Conservation (phyloP, 2,797 vertebrate species). For the Microctenopoma lineatum region DNA sequence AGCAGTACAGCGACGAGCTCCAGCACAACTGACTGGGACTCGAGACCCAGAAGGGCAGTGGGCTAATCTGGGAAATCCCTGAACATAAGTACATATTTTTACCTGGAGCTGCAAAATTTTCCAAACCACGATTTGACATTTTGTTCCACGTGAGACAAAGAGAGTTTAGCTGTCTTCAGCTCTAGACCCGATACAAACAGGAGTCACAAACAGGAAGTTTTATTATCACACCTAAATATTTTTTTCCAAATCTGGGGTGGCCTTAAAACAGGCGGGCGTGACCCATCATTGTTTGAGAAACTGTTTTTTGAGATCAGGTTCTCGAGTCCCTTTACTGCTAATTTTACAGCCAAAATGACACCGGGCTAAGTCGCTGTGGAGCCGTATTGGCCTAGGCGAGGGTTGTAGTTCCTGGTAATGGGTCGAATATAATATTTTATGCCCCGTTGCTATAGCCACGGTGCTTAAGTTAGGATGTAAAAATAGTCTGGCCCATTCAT, state of each 20-base stretch:
- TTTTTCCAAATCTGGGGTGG: neutral
- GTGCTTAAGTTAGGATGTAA: slow-evolving; percentile 81
- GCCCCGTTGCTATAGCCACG: slow-evolving; percentile 80
- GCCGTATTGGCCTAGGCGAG: slow-evolving; percentile 76
- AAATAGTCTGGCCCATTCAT: slow-evolving; percentile 82
- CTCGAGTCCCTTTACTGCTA: slow-evolving; percentile 70
- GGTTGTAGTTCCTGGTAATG: slow-evolving; percentile 78
- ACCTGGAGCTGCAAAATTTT: slow-evolving; percentile 21
- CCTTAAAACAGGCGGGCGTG: slow-evolving; percentile 21
- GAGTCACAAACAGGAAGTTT: neutral
- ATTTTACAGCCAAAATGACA: slow-evolving; percentile 74
- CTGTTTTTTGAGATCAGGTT: slow-evolving; percentile 53
- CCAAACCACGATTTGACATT: slow-evolving; percentile 8
- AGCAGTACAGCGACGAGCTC: slow-evolving; percentile 51
- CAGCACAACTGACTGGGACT: slow-evolving; percentile 57
- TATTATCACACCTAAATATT: neutral
- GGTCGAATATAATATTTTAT: slow-evolving; percentile 81
- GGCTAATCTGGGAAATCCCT: slow-evolving; percentile 65
- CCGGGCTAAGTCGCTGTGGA: slow-evolving; percentile 70
- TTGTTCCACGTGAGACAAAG: no score
- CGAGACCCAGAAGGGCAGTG: slow-evolving; percentile 52
- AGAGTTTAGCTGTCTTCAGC: neutral
- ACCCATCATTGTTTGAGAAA: slow-evolving; percentile 43
- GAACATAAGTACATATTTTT: slow-evolving; percentile 42
- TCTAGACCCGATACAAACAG: neutral